Base-by-base conservation (phyloP, 2,888 invertebrate species). In the Syritta pipiens region DNA sequence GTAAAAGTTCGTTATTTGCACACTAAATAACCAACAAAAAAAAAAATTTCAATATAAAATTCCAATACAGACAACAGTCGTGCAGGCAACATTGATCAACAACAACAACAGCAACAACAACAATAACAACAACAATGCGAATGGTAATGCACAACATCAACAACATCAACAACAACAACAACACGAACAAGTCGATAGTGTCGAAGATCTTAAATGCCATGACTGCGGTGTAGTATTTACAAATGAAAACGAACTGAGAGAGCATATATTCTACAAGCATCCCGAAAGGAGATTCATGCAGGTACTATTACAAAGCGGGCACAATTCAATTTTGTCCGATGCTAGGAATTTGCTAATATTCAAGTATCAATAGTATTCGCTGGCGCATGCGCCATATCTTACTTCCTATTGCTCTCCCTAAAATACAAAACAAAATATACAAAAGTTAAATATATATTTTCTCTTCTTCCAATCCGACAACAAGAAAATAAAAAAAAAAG, bases 1-100 rank as follows among this genome's bases (percentile, higher is more conserved):
- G 85, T 87, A 67, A 88, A 88, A 83, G 86, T 86, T 82, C 88
- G 88, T 81, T 88, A 86, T 67, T 87, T 88, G 85, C 87, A 86
- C 83, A 86, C 85, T 72, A 86, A 87, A 83, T 87, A 86, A 82
- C 65, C 68, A 81, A 67, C 68, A 44, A 72, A 71, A 67, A 72
- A 69, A 30, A 69, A 63, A 81, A 71, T 74, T 74, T 65, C 59
- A 69, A 69, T 76, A 57, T 81, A 32, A 57, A 81, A 75, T 69
- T 75, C 75, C 51, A 74, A 68, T 69, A 81, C 53, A 81, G 81
- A 81, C 81, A 69, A 75, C 81, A 75, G 75, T 75, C 63, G 75
- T 59, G 63, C 81, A 74, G 69, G 63, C 81, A 69, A 68, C 75
- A 59, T 40, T 69, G 63, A 75, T 75, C 75, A 81, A 75, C 81